Base-by-base conservation (phyloP, 2,113 vertebrate species). In the Sorex fumeus region DNA sequence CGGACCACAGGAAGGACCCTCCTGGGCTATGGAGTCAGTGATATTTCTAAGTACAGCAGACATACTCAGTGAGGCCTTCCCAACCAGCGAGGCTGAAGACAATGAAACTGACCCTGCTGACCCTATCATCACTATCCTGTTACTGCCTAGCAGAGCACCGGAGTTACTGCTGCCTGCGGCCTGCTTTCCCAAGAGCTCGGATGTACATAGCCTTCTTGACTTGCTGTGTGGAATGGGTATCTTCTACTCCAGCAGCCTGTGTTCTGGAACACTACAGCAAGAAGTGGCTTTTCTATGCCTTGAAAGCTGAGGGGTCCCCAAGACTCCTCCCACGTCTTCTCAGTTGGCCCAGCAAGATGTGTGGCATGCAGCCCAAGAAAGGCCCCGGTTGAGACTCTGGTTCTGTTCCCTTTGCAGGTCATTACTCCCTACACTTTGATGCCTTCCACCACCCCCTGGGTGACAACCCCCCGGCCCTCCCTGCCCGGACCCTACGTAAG, bases 341-440 rank as follows among this genome's bases (percentile, higher is more conserved):
- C 77, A 75, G 85, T 40, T 88, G 83, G 76, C 67, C n/a, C 75
- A 60, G 90, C 57, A 45, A 87, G 64, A 69, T 79, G n/a, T 70
- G 71, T 72, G 72, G 36, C 18, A 5, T 53, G 27, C 40, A 67
- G 19, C 32, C 32, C 30, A 3, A 21, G 32, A 30, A 16, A 28
- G 60, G n/a, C 72, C 79, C 77, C 90, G 11, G 34, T 75, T 95
- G 69, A 94, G 78, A 84, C 92, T 96, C 80, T 88, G 93, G 70
- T 96, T 94, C 95, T 97, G 53, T 97, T 96, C 96, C 89, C 0
- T 98, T 97, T 76, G 28, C 97, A 99, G 99, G 99, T 96, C 99
- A 99, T 96, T 99, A 99, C 95, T 98, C 99, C 77, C 98, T 99
- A 97, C 99, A 99, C 97, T 99, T 99, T 70, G 99, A 99, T 97